Percentiles rank a stretch among this genome's conserved stretches.
phyloP scores from a whole-genome alignment of 2,113 vertebrate species.

The Rhizomys pruinosus region DNA sequence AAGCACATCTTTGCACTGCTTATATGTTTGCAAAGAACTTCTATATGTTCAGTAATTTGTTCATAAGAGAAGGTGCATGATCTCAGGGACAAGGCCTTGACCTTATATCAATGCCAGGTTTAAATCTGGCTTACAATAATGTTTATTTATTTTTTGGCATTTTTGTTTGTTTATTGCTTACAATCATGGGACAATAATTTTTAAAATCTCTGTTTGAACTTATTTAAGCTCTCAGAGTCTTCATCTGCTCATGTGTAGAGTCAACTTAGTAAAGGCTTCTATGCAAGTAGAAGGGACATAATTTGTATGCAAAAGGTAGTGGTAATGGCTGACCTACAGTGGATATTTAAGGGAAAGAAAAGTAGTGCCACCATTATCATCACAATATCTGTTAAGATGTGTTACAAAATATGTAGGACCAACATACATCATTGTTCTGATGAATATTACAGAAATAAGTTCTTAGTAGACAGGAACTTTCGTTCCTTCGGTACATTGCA shows the following conservation, averaged over 20 bases:
- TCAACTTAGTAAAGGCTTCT: background rate
- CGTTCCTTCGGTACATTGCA: background rate
- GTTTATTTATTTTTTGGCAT: too few relatives aligned
- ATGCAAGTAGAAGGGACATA: background rate
- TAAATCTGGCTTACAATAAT: background rate
- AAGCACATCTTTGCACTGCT: background rate
- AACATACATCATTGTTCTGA: background rate
- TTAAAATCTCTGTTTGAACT: slow-evolving; percentile 9
- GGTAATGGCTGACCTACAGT: background rate
- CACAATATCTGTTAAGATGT: background rate
- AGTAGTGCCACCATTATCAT: background rate
- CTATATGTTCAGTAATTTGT: background rate
- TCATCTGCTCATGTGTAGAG: background rate
- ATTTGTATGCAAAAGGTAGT: background rate
- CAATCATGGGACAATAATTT: too few relatives aligned
- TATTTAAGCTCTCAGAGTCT: background rate
- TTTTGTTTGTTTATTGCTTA: too few relatives aligned
- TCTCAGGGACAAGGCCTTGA: background rate
- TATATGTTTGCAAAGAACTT: slow-evolving; percentile 27
- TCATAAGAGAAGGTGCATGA: background rate
- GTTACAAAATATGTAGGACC: background rate
- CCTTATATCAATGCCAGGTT: background rate
- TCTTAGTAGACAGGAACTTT: background rate
- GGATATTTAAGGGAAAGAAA: slow-evolving; percentile 23
- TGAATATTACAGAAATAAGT: background rate